Evolutionary conservation across 2,888 invertebrate species (phyloP).

Genomic region (Cantharis nigra): DNA sequence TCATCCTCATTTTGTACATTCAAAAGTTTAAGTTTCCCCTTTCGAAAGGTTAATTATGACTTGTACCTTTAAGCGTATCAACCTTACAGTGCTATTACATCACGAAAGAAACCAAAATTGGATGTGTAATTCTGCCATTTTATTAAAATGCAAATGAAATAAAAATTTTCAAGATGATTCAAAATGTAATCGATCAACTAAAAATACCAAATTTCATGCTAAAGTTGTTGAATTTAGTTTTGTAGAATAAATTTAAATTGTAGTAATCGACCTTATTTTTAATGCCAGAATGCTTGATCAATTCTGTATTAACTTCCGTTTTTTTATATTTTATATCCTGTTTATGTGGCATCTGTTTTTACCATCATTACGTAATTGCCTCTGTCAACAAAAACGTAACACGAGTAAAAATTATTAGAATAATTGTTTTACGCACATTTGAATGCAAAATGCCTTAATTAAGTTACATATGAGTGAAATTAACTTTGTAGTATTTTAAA

Average conservation of each 20-base stretch:
- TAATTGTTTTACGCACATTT: neutral
- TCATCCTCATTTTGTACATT: constrained; percentile 10
- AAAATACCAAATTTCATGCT: neutral
- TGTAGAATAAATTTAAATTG: neutral
- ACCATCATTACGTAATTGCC: neutral
- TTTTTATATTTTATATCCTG: constrained; percentile 11
- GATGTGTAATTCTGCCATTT: neutral
- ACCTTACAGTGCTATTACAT: constrained; percentile 5
- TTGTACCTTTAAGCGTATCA: constrained; percentile 11
- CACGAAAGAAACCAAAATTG: neutral
- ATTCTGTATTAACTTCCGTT: constrained; percentile 14
- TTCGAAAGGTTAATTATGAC: constrained; percentile 32
- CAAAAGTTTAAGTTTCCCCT: constrained; percentile 16
- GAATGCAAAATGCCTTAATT: neutral
- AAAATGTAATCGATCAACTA: neutral
- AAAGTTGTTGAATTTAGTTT: neutral
- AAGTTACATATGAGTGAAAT: neutral
- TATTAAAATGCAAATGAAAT: neutral
- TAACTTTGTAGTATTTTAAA: neutral
- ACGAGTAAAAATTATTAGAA: neutral
- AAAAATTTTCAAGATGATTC: neutral
- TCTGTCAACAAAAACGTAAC: neutral
- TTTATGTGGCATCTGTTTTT: constrained; percentile 11
- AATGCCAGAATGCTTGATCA: constrained; percentile 12
- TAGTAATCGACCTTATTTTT: neutral